phyloP scores from a whole-genome alignment of 2,888 invertebrate genomes.

The Aspidiotus destructor region DNA sequence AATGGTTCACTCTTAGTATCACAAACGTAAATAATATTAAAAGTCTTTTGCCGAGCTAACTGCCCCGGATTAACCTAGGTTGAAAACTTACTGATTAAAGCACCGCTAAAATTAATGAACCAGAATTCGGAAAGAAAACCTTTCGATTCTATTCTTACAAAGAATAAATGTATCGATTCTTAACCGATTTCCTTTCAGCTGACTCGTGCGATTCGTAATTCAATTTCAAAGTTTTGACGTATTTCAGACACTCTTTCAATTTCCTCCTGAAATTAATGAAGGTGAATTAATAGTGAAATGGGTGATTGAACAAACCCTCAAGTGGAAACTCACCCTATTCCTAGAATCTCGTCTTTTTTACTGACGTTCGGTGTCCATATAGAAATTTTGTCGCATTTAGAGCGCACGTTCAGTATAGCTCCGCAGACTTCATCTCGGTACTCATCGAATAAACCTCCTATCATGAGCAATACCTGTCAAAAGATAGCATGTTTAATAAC shows the following conservation, averaged over 20 bases:
- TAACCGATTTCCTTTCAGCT: conserved; percentile 24
- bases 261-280: conserved; percentile 17
- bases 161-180: conserved; percentile 16
- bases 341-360: conserved; percentile 55
- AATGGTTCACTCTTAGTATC: too few relatives aligned
- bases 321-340: conserved; percentile 60
- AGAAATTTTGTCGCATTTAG: conserved; percentile 87
- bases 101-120: too few relatives aligned
- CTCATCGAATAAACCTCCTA: conserved; percentile 92
- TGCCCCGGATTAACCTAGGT: too few relatives aligned
- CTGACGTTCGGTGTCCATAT: conserved; percentile 77
- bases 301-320: background rate
- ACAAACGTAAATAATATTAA: too few relatives aligned
- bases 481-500: background rate
- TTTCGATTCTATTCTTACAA: conserved; percentile 2
- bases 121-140: too few relatives aligned
- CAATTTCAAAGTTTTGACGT: conserved; percentile 24
- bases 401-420: conserved; percentile 88
- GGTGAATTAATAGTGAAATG: background rate
- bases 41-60: too few relatives aligned
- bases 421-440: conserved; percentile 90
- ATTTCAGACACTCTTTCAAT: conserved; percentile 23
- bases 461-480: conserved; percentile 63
- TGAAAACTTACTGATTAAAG: too few relatives aligned
- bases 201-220: conserved; percentile 33